These are phyloP conservation scores for Ischnus inquisitorius DNA, from an alignment of 2,888 invertebrate genomes.

Conservation along the genomic window DNA sequence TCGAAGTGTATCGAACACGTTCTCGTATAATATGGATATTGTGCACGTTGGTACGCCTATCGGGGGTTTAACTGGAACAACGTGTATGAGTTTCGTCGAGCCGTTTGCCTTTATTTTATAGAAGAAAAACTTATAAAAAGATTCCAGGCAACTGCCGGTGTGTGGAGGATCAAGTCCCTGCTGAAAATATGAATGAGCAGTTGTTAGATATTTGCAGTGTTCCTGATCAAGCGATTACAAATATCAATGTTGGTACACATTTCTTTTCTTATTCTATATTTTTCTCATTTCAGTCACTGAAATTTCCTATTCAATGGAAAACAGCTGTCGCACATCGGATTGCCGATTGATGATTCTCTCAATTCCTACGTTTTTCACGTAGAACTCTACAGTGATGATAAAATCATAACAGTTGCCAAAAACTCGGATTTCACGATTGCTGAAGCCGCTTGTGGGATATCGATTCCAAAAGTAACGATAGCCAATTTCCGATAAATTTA, in stretches of 20 bases:
- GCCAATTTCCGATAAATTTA: background rate
- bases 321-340: too few relatives aligned
- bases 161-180: conserved; percentile 39
- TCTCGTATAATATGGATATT: conserved; percentile 6
- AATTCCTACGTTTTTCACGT: too few relatives aligned
- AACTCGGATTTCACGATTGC: too few relatives aligned
- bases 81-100: conserved; percentile 7
- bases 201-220: background rate
- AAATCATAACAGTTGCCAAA: too few relatives aligned
- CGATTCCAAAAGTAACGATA: background rate
- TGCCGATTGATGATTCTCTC: too few relatives aligned
- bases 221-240: conserved; percentile 24
- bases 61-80: conserved; percentile 20
- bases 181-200: conserved; percentile 15
- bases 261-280: conserved; percentile 31
- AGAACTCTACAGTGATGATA: too few relatives aligned
- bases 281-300: background rate
- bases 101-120: conserved; percentile 5
- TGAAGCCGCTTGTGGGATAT: too few relatives aligned
- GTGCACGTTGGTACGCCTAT: background rate
- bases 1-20: conserved; percentile 22
- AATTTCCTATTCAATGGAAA: background rate
- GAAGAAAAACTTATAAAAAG: conserved; percentile 33
- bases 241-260: conserved; percentile 12
- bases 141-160: conserved; percentile 40